Percentiles rank a stretch among this genome's conserved stretches.
phyloP scores from a whole-genome alignment of 2,113 vertebrate genomes.

The Channa maculata region DNA sequence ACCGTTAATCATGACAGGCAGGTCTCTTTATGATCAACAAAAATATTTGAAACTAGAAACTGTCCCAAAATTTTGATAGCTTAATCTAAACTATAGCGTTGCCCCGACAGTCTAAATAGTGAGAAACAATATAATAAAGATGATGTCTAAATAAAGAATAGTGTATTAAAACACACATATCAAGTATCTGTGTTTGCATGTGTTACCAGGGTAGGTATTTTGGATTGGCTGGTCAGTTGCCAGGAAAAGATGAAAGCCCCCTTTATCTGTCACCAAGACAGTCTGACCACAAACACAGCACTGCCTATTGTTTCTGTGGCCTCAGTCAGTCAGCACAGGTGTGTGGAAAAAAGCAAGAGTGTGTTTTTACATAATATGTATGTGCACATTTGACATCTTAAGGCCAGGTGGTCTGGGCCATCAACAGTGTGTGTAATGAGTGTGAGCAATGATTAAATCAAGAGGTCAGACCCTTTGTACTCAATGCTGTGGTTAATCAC shows the following conservation, averaged over 20 bases:
- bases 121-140: not conserved
- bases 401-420: conserved; percentile 48
- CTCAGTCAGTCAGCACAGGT: conserved; percentile 23
- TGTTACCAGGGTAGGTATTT: not conserved
- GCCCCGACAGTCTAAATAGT: not conserved
- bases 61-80: too few species aligned
- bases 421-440: conserved; percentile 31
- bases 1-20: not conserved
- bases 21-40: too few species aligned
- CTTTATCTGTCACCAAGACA: not conserved
- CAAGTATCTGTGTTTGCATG: not conserved
- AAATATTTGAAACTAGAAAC: not conserved
- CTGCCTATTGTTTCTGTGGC: conserved; percentile 11
- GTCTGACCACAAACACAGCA: conserved; percentile 44
- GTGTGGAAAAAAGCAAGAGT: not conserved
- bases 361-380: not conserved
- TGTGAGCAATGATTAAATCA: conserved; percentile 49
- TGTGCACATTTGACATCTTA: not conserved
- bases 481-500: too few species aligned
- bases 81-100: not conserved
- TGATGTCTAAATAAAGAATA: not conserved
- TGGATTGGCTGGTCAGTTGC: conserved; percentile 26
- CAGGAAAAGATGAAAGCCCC: conserved; percentile 40
- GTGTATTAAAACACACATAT: conserved; percentile 1
- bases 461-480: conserved; percentile 19